Conservation (phyloP, 2,797 vertebrate species). For the Oophaga sylvatica region DNA sequence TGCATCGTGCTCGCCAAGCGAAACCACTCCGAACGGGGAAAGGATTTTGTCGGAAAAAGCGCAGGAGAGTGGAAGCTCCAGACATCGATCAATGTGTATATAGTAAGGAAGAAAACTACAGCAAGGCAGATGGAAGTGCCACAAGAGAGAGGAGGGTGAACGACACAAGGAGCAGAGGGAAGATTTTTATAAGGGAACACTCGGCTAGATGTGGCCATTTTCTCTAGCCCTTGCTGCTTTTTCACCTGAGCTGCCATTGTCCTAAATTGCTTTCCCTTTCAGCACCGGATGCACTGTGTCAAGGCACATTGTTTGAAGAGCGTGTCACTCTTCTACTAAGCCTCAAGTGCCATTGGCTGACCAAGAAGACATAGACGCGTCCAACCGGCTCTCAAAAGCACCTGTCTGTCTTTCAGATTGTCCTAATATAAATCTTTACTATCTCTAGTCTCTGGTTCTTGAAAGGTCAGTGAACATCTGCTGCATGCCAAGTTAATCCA, state of each 20-base stretch:
- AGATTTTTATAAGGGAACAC: slow-evolving; percentile 18
- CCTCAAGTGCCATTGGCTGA: background rate
- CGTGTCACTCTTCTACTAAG: background rate
- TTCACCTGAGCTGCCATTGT: slow-evolving; percentile 24
- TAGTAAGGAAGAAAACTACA: slow-evolving; percentile 53
- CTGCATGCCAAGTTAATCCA: slow-evolving; percentile 43
- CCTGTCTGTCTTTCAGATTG: slow-evolving; percentile 7
- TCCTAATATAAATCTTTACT: slow-evolving; percentile 43
- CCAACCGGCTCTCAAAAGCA: slow-evolving; percentile 21
- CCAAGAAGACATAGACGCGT: slow-evolving; percentile 1
- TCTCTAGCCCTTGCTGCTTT: background rate
- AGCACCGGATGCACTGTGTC: background rate
- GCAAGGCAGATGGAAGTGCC: slow-evolving; percentile 54
- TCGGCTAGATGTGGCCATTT: background rate
- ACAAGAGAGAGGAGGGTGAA: slow-evolving; percentile 51
- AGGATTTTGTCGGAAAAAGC: slow-evolving; percentile 46
- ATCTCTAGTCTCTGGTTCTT: slow-evolving; percentile 32
- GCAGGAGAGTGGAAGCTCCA: slow-evolving; percentile 55
- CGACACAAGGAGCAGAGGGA: slow-evolving; percentile 12
- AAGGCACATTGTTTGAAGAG: background rate
- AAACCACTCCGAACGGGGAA: slow-evolving; percentile 42
- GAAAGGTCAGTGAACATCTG: slow-evolving; percentile 46
- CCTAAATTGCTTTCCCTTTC: background rate
- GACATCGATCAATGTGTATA: slow-evolving; percentile 63
- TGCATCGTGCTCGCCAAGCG: slow-evolving; percentile 45